Evolutionary conservation across 1,140 invertebrate species (phyloP).

Genomic region (Chironomus tepperi): DNA sequence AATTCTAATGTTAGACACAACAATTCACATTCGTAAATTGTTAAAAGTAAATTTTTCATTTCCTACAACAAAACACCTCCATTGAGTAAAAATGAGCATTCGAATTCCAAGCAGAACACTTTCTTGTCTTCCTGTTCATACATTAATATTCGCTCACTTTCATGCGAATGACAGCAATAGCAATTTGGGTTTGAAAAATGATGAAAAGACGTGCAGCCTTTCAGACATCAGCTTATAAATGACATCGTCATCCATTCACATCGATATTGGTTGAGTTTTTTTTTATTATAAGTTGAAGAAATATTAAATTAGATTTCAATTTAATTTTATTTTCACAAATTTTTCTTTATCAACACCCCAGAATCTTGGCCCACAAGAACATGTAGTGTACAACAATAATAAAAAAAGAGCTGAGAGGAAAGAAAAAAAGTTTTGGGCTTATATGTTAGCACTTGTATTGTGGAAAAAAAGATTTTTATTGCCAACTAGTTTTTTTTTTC

Average conservation of each 20-base stretch:
- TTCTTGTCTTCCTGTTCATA: no score
- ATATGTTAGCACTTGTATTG: no score
- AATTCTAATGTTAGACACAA: no score
- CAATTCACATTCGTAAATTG: no score
- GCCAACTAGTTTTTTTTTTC: neutral
- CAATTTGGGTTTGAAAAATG: neutral
- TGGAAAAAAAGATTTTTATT: neutral
- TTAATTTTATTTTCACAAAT: constrained; percentile 3
- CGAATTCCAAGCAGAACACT: no score
- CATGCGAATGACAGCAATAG: neutral
- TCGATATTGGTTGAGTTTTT: neutral
- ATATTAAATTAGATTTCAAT: constrained; percentile 15
- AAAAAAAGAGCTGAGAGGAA: no score
- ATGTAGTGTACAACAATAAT: no score
- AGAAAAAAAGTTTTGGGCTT: no score
- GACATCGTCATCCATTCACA: neutral
- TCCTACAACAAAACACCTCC: no score
- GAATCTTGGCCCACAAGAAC: no score
- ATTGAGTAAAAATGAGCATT: no score
- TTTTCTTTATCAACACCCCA: neutral
- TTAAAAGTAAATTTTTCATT: no score
- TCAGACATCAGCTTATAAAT: neutral
- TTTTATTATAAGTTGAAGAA: neutral
- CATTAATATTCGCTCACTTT: neutral
- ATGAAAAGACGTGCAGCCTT: neutral